Conservation (phyloP, 2,113 vertebrate species). For the Haemorhous mexicanus region DNA sequence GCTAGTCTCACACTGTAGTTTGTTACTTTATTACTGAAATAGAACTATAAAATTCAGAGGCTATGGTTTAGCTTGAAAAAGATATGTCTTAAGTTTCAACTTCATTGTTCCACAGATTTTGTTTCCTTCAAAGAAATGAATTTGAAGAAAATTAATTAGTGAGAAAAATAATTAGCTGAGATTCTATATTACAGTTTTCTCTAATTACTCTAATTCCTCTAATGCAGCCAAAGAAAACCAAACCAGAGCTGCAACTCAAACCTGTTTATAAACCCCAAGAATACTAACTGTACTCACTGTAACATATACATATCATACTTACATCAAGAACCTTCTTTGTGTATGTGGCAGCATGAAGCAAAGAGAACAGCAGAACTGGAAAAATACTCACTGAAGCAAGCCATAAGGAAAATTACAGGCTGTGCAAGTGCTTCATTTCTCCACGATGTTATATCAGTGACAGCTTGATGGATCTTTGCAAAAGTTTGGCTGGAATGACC, state of each 20-base stretch:
- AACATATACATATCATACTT: conserved; percentile 70
- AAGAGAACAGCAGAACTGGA: conserved; percentile 95
- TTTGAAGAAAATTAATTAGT: not conserved
- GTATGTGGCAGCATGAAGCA: conserved; percentile 95
- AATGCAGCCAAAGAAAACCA: not conserved
- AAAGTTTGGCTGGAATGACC: not conserved
- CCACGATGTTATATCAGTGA: not conserved
- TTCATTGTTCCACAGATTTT: not conserved
- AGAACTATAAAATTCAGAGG: not conserved
- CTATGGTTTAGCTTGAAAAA: not conserved
- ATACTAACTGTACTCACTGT: not conserved
- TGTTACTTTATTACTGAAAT: not conserved
- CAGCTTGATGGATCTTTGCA: not conserved
- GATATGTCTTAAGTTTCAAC: not conserved
- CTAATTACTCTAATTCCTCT: not conserved
- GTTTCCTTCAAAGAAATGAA: not conserved
- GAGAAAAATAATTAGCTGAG: not conserved
- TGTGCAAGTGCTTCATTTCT: not conserved
- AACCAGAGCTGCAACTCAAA: not conserved
- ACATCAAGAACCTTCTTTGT: conserved; percentile 97
- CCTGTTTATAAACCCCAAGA: not conserved
- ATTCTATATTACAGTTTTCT: not conserved
- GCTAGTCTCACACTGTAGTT: not conserved
- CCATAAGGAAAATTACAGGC: conserved; percentile 75
- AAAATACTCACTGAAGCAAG: conserved; percentile 93